Conservation (phyloP, 2,113 vertebrate genomes). For the Odobenus rosmarus region DNA sequence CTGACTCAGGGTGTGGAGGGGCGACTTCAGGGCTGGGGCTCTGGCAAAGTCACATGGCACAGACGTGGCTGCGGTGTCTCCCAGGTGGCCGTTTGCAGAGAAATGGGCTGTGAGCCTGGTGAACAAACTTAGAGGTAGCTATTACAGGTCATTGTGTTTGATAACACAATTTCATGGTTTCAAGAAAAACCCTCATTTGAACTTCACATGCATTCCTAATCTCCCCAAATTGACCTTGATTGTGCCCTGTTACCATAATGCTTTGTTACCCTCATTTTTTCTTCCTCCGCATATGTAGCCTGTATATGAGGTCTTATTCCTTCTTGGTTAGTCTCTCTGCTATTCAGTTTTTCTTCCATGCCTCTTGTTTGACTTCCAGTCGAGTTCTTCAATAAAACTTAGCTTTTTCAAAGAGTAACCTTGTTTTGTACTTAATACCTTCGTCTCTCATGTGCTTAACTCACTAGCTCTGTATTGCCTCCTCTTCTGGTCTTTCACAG, state of each 20-base stretch:
- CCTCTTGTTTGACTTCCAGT: neutral
- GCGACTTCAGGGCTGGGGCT: too few relatives aligned
- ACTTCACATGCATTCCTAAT: neutral
- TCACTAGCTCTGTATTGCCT: neutral
- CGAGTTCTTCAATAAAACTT: neutral
- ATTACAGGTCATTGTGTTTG: neutral
- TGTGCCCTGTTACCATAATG: neutral
- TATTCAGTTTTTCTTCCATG: neutral
- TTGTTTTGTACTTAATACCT: neutral
- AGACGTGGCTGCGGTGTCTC: rapidly evolving
- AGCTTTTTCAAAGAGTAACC: neutral
- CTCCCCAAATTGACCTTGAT: neutral
- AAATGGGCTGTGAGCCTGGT: neutral
- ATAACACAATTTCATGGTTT: neutral
- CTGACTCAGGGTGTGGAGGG: neutral
- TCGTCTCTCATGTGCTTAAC: neutral
- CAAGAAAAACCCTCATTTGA: neutral
- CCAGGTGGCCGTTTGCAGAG: neutral
- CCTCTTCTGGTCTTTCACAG: neutral
- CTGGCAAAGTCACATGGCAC: rapidly evolving
- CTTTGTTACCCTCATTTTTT: neutral
- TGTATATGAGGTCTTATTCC: neutral
- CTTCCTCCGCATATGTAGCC: neutral
- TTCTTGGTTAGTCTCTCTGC: neutral
- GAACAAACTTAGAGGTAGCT: neutral